A percentile compares a stretch with the other conserved stretches of the same genome.
Conservation (phyloP, 2,888 invertebrate species). For the Athripsodes cinereus region DNA sequence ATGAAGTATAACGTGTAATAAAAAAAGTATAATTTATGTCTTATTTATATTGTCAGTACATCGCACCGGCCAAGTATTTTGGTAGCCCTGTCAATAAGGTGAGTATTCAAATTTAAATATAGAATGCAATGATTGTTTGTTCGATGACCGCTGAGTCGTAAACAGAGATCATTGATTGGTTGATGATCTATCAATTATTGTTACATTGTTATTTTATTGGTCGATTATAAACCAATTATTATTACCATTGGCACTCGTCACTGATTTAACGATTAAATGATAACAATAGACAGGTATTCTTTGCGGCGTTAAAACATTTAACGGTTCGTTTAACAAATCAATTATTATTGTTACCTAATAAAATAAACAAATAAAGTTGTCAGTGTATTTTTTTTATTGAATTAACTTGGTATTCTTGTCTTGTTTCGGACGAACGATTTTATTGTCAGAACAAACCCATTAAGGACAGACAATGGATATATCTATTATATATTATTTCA, state of each 20-base stretch:
- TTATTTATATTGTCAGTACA: too few relatives aligned
- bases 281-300: not conserved
- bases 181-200: not conserved
- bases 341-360: not conserved
- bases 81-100: not conserved
- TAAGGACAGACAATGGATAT: too few relatives aligned
- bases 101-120: not conserved
- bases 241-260: not conserved
- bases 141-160: not conserved
- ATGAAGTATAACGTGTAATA: too few relatives aligned
- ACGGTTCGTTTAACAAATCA: not conserved
- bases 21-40: too few relatives aligned
- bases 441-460: not conserved
- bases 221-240: conserved; percentile 4
- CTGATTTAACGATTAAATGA: not conserved
- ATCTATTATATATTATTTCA: too few relatives aligned
- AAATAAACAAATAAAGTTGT: not conserved
- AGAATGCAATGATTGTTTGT: too few relatives aligned
- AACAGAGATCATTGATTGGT: not conserved
- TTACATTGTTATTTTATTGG: conserved; percentile 6
- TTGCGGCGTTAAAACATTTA: not conserved
- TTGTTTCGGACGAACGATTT: not conserved
- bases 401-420: not conserved
- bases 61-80: too few relatives aligned
- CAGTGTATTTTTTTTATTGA: not conserved